Evolutionary conservation across 2,113 vertebrate genomes (phyloP), one percentile per base, ranked within the genome.

Genomic region (Galbula dea): DNA sequence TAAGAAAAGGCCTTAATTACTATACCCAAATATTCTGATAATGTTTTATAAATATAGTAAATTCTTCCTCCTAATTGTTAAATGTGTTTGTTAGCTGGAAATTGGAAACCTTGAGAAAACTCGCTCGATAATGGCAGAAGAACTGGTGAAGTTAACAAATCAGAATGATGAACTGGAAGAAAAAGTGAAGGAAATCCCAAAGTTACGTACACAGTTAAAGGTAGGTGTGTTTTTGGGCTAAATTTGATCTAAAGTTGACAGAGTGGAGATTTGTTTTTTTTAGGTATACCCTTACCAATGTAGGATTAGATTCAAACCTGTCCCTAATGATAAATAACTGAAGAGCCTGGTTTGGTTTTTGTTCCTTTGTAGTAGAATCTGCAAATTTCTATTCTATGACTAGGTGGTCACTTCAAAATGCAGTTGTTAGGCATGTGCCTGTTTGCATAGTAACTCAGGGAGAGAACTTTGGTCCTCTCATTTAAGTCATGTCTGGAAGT

Each of bases 151-250:
- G 87, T 97, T 99, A 97, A 99, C 99, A 90, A 99, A 98, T 97
- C 98, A 98, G 94, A 99, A 98, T 10, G 99, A 99, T n/a, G 99
- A 99, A 23, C 98, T 99, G 88, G 98, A 99, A 94, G 98, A 98
- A 92, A 98, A 98, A 63, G 98, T 99, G 78, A 98, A 98, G 83
- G 99, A 99, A 65, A 98, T 99, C 91, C 99, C 99, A 20, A 98
- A 96, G 92, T 90, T 99, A 71, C 98, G 97, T 93, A 69, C 96
- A 74, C 98, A 98, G 84, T 98, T 99, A 78, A 98, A 98, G 98
- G 99, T 99, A 90, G 94, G 96, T 83, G 17, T 18, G 43, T 65
- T 93, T 86, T 19, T 93, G 15, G 48, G 58, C 24, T 82, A 68
- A 93, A 61, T 77, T 29, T 23, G 34, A 46, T 54, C 30, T 54